These are phyloP conservation scores for Smithornis capensis DNA, from an alignment of 2,113 vertebrate species.

Conservation along the genomic window DNA sequence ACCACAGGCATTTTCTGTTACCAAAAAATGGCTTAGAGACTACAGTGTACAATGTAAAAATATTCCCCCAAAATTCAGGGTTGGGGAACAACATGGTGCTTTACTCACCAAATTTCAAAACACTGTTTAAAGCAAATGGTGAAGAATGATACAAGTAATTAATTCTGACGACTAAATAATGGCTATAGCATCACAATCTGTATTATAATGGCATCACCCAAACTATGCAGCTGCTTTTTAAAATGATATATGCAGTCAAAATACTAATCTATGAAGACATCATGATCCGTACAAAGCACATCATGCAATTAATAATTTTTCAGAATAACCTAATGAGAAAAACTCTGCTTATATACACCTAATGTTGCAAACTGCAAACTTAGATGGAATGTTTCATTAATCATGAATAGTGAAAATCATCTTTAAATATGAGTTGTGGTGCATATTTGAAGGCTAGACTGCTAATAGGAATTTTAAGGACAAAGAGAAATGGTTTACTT, in stretches of 20 bases:
- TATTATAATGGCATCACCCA: background rate
- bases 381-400: background rate
- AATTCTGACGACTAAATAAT: background rate
- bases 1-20: slow-evolving; percentile 23
- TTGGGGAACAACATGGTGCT: background rate
- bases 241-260: background rate
- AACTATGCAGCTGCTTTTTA: background rate
- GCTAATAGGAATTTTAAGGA: slow-evolving; percentile 8
- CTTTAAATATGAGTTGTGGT: background rate
- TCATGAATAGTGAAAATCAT: background rate
- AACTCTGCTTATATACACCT: background rate
- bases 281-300: background rate
- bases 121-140: background rate
- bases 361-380: background rate
- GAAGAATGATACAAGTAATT: background rate
- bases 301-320: background rate
- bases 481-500: background rate
- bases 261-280: background rate
- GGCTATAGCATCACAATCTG: background rate
- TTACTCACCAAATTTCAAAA: background rate
- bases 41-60: background rate
- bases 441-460: background rate
- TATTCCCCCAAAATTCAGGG: background rate
- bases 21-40: background rate
- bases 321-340: background rate